These are phyloP conservation scores for Leptonema lineaticorne DNA, from an alignment of 1,140 invertebrate species.

Conservation along the genomic window DNA sequence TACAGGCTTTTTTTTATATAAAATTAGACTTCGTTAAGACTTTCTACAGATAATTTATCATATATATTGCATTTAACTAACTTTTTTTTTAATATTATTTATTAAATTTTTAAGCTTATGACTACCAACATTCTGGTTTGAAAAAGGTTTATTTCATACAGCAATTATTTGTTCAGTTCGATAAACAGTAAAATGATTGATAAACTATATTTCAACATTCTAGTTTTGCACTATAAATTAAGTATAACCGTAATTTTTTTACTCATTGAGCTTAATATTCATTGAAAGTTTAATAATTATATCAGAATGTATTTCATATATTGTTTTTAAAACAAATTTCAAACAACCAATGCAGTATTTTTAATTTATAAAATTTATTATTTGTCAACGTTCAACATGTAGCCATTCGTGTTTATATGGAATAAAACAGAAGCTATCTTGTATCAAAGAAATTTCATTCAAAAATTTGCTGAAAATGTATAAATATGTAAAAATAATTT, in stretches of 20 bases:
- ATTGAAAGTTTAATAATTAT: constrained; percentile 9
- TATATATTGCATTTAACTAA: constrained; percentile 6
- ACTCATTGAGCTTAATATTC: constrained; percentile 13
- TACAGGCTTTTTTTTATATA: neutral
- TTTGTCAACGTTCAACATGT: constrained; percentile 18
- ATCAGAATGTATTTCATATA: constrained; percentile 11
- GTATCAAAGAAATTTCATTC: constrained; percentile 12
- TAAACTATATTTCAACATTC: neutral
- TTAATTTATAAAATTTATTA: constrained; percentile 9
- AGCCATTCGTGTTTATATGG: constrained; percentile 13
- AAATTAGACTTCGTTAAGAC: constrained; percentile 5
- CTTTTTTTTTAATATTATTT: neutral
- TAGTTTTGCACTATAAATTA: constrained; percentile 15
- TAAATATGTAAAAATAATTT: constrained; percentile 8
- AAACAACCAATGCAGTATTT: constrained; percentile 7
- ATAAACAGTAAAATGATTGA: neutral
- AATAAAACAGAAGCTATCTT: constrained; percentile 14
- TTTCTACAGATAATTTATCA: constrained; percentile 6
- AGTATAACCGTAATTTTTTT: constrained; percentile 7
- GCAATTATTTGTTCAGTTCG: neutral
- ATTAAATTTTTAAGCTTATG: neutral
- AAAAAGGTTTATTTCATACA: too few relatives aligned
- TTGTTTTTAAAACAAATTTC: constrained; percentile 5
- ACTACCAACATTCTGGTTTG: neutral
- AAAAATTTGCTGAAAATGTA: neutral